Evolutionary conservation across 2,113 vertebrate species (phyloP).

Genomic region (Monopterus albus): DNA sequence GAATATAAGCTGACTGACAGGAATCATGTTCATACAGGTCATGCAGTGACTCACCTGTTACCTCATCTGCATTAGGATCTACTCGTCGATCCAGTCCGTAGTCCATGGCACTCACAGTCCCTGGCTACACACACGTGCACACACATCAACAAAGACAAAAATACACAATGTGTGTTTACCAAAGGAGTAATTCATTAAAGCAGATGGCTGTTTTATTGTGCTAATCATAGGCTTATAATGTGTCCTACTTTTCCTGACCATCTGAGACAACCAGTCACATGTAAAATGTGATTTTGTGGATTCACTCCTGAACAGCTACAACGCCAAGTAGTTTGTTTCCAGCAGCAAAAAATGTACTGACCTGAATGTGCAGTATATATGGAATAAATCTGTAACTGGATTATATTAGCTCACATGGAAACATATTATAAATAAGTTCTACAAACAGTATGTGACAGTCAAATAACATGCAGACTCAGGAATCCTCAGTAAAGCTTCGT

Average conservation of each 20-base stretch:
- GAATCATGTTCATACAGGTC: slow-evolving; percentile 55
- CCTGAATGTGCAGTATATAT: not conserved
- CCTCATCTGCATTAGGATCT: slow-evolving; percentile 90
- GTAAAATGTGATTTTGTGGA: not conserved
- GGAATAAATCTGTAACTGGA: not conserved
- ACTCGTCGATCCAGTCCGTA: slow-evolving; percentile 88
- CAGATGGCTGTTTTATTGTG: slow-evolving; percentile 45
- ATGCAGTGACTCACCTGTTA: slow-evolving; percentile 83
- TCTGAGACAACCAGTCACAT: not conserved
- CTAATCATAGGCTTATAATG: slow-evolving; percentile 29
- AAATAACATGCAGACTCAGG: too few relatives aligned
- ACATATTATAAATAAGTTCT: too few relatives aligned
- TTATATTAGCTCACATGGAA: not conserved
- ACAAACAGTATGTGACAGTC: too few relatives aligned
- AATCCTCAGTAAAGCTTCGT: too few relatives aligned
- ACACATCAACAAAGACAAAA: slow-evolving; percentile 1
- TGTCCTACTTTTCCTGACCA: not conserved
- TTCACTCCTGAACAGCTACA: not conserved
- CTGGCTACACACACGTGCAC: slow-evolving; percentile 82
- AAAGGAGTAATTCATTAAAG: slow-evolving; percentile 34
- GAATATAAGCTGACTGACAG: slow-evolving; percentile 61
- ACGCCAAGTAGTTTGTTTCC: slow-evolving; percentile 4
- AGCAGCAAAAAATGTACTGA: not conserved
- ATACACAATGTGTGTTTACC: slow-evolving; percentile 21
- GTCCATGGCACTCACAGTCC: slow-evolving; percentile 88